Evolutionary conservation across 1,140 invertebrate genomes (phyloP), one percentile per base, ranked within the genome.

Genomic region (Procambarus virginalis): DNA sequence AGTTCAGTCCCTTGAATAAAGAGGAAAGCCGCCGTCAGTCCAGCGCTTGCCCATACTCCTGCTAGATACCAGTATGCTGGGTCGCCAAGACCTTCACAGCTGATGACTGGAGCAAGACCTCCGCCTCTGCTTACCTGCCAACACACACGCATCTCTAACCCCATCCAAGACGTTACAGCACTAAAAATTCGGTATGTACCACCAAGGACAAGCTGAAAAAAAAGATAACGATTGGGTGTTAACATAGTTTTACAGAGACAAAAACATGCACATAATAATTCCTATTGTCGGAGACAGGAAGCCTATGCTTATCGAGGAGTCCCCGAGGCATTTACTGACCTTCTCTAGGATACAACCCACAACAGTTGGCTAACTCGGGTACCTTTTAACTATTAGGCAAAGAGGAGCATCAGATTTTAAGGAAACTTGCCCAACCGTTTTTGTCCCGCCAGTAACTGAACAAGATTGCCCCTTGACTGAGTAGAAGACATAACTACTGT

Each of bases 31-130:
- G 95, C 95, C 46, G 96, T 96, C 0, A 96, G 81, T 1, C 95
- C 95, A 73, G 97, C 95, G 48, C 95, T 94, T 51, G 94, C 91
- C 95, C 97, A 97, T 2, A 96, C 95, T 10, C 94, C 94, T 92
- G 96, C 95, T 73, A 97, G 93, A 93, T 97, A 97, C 94, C 97
- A 97, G 93, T 96, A 96, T 70, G 96, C 94, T 3, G 96, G 96
- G 84, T 97, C 96, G 12, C 95, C 96, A 6, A 97, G 92, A n/a
- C 97, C 97, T 93, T 96, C 96, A 93, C 97, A 98, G 92, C 97
- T 97, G 91, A 95, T 94, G 2, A 97, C 95, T 9, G 96, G 94
- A 48, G 94, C 93, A 58, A 96, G 93, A 75, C 94, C 94, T 22
- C 95, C 93, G 58, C 96, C 96, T 93, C 96, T 94, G 92, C 96